A percentile compares a stretch with the other conserved stretches of the same genome.
These are phyloP conservation scores for Nysson spinosus DNA, from an alignment of 2,888 invertebrate species.

Conservation along the genomic window DNA sequence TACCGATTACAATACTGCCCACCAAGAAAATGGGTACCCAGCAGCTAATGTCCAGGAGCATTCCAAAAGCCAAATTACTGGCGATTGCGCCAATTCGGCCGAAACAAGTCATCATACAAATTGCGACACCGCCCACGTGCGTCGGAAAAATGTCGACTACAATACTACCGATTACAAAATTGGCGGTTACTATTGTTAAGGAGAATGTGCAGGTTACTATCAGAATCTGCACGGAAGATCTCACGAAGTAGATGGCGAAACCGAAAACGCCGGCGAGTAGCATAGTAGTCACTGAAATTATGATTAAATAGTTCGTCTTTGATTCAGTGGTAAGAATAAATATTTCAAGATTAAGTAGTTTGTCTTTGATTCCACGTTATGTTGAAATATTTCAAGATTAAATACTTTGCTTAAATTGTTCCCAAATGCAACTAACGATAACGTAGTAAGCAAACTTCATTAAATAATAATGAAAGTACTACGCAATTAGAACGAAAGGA, in stretches of 20 bases:
- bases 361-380: not conserved
- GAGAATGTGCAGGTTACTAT: conserved; percentile 80
- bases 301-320: not conserved
- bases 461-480: no score
- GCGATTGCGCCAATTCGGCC: conserved; percentile 83
- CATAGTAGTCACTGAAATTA: conserved; percentile 74
- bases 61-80: conserved; percentile 83
- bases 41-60: conserved; percentile 82
- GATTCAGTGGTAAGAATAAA: not conserved
- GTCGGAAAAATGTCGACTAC: conserved; percentile 76
- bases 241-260: conserved; percentile 81
- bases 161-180: conserved; percentile 74
- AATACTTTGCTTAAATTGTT: no score
- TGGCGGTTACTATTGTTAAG: conserved; percentile 78
- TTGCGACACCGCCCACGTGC: conserved; percentile 81
- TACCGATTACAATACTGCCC: conserved; percentile 79
- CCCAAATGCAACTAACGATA: no score
- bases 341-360: not conserved
- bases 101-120: conserved; percentile 83
- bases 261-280: conserved; percentile 80
- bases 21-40: conserved; percentile 83
- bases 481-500: no score
- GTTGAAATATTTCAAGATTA: not conserved
- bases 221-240: conserved; percentile 80
- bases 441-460: no score